phyloP scores from a whole-genome alignment of 2,888 invertebrate genomes.

The Sphaeridia pumilis region DNA sequence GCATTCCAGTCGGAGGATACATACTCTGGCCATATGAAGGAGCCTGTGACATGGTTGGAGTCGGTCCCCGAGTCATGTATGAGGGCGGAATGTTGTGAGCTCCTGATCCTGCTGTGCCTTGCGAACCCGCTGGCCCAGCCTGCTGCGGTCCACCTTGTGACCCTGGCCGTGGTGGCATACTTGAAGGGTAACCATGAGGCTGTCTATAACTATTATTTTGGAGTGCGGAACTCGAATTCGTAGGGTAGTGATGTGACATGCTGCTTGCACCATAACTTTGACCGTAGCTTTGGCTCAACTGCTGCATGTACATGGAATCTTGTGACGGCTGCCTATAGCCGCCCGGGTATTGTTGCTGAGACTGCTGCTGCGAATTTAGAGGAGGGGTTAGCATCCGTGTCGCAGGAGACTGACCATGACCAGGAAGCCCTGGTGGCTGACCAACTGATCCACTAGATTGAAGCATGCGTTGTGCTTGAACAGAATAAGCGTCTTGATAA shows the following conservation, averaged over 20 bases:
- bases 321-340: slow-evolving; percentile 28
- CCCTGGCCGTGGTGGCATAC: slow-evolving; percentile 32
- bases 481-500: slow-evolving; percentile 33
- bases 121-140: slow-evolving; percentile 35
- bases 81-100: slow-evolving; percentile 36
- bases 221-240: slow-evolving; percentile 32
- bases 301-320: slow-evolving; percentile 34
- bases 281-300: slow-evolving; percentile 33
- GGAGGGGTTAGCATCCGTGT: slow-evolving; percentile 29
- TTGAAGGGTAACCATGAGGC: slow-evolving; percentile 24
- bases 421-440: slow-evolving; percentile 19
- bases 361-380: slow-evolving; percentile 22
- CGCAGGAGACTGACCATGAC: slow-evolving; percentile 27
- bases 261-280: slow-evolving; percentile 40
- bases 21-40: slow-evolving; percentile 32
- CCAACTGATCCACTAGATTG: slow-evolving; percentile 23
- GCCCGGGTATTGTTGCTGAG: slow-evolving; percentile 24
- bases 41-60: slow-evolving; percentile 30
- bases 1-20: slow-evolving; percentile 25
- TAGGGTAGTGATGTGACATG: slow-evolving; percentile 37
- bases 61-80: slow-evolving; percentile 32
- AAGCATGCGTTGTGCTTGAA: slow-evolving; percentile 33
- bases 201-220: background rate
- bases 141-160: slow-evolving; percentile 23
- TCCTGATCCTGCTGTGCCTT: slow-evolving; percentile 40